These are phyloP conservation scores for Drosophila fuyamai DNA, from an alignment of 1,140 invertebrate species.

Conservation along the genomic window DNA sequence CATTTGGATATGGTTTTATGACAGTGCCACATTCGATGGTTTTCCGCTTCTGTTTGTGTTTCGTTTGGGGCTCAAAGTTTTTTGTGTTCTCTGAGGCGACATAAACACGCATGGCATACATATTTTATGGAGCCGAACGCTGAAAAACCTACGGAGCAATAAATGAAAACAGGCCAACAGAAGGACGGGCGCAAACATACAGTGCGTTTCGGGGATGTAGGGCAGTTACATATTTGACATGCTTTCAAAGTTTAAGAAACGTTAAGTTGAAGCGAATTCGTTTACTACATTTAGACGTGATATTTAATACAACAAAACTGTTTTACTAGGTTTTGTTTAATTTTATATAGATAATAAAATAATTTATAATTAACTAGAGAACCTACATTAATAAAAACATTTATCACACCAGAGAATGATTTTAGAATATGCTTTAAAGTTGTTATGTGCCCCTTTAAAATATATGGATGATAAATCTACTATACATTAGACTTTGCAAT, in stretches of 20 bases:
- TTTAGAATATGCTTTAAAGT: too few relatives aligned
- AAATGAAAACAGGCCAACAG: slow-evolving; percentile 34
- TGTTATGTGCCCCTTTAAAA: too few relatives aligned
- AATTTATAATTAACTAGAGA: too few relatives aligned
- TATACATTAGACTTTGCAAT: too few relatives aligned
- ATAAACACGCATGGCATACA: slow-evolving; percentile 71
- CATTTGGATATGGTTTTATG: slow-evolving; percentile 65
- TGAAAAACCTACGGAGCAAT: slow-evolving; percentile 41
- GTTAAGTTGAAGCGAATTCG: too few relatives aligned
- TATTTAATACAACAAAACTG: too few relatives aligned
- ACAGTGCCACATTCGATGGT: slow-evolving; percentile 32
- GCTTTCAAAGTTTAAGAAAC: background rate
- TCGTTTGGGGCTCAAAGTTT: slow-evolving; percentile 9
- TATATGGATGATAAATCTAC: too few relatives aligned
- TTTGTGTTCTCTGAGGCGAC: slow-evolving; percentile 29
- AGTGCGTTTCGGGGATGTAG: slow-evolving; percentile 16
- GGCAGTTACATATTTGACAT: background rate
- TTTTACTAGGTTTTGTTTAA: too few relatives aligned
- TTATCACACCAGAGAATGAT: too few relatives aligned
- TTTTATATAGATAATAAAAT: too few relatives aligned
- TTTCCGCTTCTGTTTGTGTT: slow-evolving; percentile 44
- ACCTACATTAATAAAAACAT: too few relatives aligned
- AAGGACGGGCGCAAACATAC: slow-evolving; percentile 21
- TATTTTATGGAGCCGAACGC: slow-evolving; percentile 62
- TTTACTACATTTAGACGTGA: too few relatives aligned